Conservation (phyloP, 2,113 vertebrate genomes). For the Sardina pilchardus region DNA sequence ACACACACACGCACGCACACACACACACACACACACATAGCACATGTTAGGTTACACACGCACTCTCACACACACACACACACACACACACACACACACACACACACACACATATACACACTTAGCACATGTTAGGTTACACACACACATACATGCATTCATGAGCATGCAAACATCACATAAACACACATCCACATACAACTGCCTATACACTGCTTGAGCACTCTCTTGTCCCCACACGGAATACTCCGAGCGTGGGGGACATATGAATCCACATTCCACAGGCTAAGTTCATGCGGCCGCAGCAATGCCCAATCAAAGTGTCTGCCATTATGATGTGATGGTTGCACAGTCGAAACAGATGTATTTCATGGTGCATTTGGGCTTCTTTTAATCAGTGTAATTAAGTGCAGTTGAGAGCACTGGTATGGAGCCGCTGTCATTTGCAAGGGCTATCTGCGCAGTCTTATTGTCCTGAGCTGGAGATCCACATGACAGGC, state of each 20-base stretch:
- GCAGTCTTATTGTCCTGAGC: constrained; percentile 18
- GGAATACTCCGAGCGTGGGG: not conserved
- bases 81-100: not conserved
- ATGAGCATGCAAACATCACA: not conserved
- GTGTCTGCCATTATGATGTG: constrained; percentile 50
- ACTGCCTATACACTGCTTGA: not conserved
- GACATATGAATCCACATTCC: constrained; percentile 2
- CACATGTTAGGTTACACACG: not conserved
- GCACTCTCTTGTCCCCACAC: not conserved
- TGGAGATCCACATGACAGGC: constrained; percentile 38
- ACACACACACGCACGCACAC: constrained; percentile 8
- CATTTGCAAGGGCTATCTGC: constrained; percentile 32
- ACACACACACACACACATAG: not conserved
- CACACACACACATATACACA: not conserved
- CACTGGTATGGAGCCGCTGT: constrained; percentile 38
- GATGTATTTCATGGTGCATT: constrained; percentile 62
- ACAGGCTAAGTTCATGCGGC: constrained; percentile 16
- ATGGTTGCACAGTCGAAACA: constrained; percentile 52
- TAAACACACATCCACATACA: not conserved
- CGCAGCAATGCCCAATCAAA: constrained; percentile 51
- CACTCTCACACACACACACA: not conserved
- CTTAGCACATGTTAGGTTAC: not conserved
- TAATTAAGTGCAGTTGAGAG: constrained; percentile 59
- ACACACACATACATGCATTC: not conserved
- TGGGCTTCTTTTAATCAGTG: constrained; percentile 59